phyloP scores from a whole-genome alignment of 30 jellyfish, hydroid and myxozoan species.

The Nemopilema nomurai region DNA sequence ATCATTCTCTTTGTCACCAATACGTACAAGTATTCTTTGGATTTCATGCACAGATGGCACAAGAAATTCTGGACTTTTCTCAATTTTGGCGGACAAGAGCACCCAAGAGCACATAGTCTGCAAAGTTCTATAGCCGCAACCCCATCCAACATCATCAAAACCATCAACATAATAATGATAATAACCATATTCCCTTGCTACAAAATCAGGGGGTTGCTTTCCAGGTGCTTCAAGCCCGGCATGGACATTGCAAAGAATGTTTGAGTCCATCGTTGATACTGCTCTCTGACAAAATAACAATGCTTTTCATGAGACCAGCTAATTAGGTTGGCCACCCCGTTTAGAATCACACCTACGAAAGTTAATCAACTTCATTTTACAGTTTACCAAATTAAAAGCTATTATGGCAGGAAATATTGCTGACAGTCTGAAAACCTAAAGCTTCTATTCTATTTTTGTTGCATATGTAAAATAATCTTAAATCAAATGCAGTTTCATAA shows the following conservation, averaged over 20 bases:
- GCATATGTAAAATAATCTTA: too few relatives aligned
- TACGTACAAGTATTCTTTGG: slow-evolving; percentile 48
- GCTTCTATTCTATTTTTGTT: too few relatives aligned
- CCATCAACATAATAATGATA: slow-evolving; percentile 74
- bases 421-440: too few relatives aligned
- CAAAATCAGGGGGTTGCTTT: background rate
- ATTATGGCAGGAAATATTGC: too few relatives aligned
- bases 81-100: slow-evolving; percentile 15
- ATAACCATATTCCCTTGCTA: slow-evolving; percentile 16
- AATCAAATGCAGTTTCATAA: too few relatives aligned
- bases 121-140: slow-evolving; percentile 81
- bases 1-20: slow-evolving; percentile 53
- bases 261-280: background rate
- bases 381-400: too few relatives aligned
- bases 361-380: too few relatives aligned
- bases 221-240: slow-evolving; percentile 31
- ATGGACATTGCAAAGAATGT: slow-evolving; percentile 27
- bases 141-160: slow-evolving; percentile 79
- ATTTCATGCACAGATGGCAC: slow-evolving; percentile 63
- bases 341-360: too few relatives aligned
- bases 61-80: background rate
- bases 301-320: background rate
- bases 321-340: too few relatives aligned
- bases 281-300: background rate
- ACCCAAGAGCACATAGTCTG: slow-evolving; percentile 85